Evolutionary conservation across 2,113 vertebrate species (phyloP).

Genomic region (Suricata suricatta): DNA sequence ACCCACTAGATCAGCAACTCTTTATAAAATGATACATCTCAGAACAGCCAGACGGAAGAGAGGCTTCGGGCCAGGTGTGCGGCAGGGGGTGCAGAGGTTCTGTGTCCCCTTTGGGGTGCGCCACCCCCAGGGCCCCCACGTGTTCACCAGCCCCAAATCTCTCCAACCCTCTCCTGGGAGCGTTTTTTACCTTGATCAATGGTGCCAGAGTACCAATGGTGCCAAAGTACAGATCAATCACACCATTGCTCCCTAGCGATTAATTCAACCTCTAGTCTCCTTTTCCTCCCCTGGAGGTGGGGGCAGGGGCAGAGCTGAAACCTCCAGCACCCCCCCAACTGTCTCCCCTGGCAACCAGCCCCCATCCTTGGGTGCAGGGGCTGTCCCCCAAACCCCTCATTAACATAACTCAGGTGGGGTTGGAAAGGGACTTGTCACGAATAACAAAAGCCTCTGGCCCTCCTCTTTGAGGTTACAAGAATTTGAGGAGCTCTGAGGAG

Average conservation of each 20-base stretch:
- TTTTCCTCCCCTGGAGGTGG: not conserved
- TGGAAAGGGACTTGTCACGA: not conserved
- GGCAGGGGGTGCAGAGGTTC: not conserved
- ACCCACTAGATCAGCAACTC: not conserved
- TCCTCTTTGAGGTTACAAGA: not conserved
- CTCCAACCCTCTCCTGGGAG: not conserved
- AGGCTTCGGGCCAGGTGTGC: no score
- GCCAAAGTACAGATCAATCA: no score
- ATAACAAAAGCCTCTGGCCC: not conserved
- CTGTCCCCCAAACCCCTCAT: not conserved
- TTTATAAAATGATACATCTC: not conserved
- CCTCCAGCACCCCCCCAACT: not conserved
- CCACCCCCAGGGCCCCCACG: not conserved
- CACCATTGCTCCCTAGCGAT: not conserved
- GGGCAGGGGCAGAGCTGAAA: not conserved
- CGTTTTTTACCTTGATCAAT: no score
- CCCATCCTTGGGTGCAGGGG: not conserved
- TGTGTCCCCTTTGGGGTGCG: accelerated
- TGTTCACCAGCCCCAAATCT: not conserved
- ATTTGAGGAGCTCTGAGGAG: not conserved
- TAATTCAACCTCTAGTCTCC: not conserved
- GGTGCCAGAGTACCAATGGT: no score
- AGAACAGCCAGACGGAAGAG: not conserved
- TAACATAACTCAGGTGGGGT: not conserved
- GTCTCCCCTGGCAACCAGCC: not conserved